These are phyloP conservation scores for Clistopyga incitator DNA, from an alignment of 2,888 invertebrate species.

Conservation along the genomic window DNA sequence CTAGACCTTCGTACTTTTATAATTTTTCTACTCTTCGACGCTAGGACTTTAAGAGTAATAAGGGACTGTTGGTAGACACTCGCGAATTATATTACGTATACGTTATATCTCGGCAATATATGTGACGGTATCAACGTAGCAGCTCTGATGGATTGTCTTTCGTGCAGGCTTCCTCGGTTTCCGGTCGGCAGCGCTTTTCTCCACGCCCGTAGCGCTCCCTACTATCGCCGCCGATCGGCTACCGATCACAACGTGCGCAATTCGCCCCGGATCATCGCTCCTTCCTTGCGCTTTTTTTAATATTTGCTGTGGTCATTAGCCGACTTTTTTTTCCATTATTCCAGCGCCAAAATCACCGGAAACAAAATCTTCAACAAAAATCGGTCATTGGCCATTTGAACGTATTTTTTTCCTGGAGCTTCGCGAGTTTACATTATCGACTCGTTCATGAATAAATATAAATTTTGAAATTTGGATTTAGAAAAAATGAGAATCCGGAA, in stretches of 20 bases:
- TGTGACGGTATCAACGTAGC: conserved; percentile 27
- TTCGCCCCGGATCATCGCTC: background rate
- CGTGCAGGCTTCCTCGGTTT: background rate
- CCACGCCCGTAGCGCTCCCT: background rate
- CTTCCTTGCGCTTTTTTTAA: background rate
- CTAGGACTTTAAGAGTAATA: conserved; percentile 72
- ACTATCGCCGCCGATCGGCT: too few species aligned
- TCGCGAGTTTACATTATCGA: too few species aligned
- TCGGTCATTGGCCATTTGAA: too few species aligned
- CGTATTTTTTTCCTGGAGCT: too few species aligned
- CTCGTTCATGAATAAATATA: too few species aligned
- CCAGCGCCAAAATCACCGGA: background rate
- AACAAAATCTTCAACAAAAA: background rate
- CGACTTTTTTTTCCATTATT: too few species aligned
- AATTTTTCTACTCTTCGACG: conserved; percentile 79
- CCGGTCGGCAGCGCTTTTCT: background rate
- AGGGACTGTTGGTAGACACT: conserved; percentile 61
- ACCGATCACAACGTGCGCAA: background rate
- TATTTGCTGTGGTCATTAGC: too few species aligned
- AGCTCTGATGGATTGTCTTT: background rate
- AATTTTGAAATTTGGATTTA: too few species aligned
- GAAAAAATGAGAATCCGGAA: too few species aligned
- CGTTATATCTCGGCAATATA: conserved; percentile 45
- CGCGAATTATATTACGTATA: conserved; percentile 54
- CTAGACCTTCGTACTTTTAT: conserved; percentile 79